Base-by-base conservation (phyloP, 2,797 vertebrate genomes). In the Eospalax fontanierii region DNA sequence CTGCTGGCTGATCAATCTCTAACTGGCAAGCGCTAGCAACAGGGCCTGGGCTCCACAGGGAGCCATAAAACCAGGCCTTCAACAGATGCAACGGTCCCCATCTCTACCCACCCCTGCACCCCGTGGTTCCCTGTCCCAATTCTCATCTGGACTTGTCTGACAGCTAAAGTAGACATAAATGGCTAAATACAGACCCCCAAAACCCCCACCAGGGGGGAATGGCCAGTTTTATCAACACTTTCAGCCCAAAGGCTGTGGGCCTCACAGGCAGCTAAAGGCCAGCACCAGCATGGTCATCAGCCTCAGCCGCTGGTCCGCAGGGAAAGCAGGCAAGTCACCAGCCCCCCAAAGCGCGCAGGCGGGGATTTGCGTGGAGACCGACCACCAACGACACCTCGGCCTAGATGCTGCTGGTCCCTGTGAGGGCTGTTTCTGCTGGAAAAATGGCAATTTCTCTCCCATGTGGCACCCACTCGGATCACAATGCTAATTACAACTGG, bases 111-210 rank as follows among this genome's bases (percentile, higher is more conserved):
- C 73, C 66, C 22, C 6, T 38, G 14, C 2, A 38, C 21, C 84
- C 81, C 80, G n/a, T 5, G 82, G 89, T 30, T 85, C 95, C 89
- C 43, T 0, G 43, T 65, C 94, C 76, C 84, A 84, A 93, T 88
- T 93, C 80, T 54, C 92, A 93, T 38, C 16, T 89, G 95, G 96
- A 94, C 82, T 79, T 93, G 75, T 70, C 40, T 66, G 78, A 94
- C 68, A 90, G 84, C 87, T 88, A 85, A 93, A 75, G 88, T 21
- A 93, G 78, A 92, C n/a, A 94, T 3, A 93, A 95, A 96, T 84
- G 83, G 95, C 92, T 95, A 95, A 43, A 95, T 80, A 93, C 38
- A 92, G 63, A 95, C 33, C 87, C 66, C 86, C 71, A 43, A 10
- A 26, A 75, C 91, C 96, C 95, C 96, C 91, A 8, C 82, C 79